Conservation (phyloP, 2,797 vertebrate species). For the Protosalanx chinensis region DNA sequence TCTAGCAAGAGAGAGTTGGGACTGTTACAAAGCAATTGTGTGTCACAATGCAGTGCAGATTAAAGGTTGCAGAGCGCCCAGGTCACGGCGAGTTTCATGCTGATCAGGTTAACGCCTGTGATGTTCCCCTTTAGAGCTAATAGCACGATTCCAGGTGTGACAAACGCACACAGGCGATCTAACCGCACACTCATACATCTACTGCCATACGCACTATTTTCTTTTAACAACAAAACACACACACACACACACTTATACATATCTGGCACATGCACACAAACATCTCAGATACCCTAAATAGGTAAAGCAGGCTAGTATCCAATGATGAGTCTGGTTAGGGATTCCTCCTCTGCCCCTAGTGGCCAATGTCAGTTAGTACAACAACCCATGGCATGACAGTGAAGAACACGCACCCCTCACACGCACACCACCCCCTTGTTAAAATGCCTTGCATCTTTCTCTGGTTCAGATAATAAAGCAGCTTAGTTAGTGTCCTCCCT, state of each 20-base stretch:
- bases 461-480: too few relatives aligned
- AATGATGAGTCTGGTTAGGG: slow-evolving; percentile 27
- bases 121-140: slow-evolving; percentile 22
- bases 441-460: not conserved
- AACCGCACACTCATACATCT: not conserved
- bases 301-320: slow-evolving; percentile 27
- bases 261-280: slow-evolving; percentile 1
- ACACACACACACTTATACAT: slow-evolving; percentile 8
- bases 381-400: not conserved
- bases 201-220: not conserved
- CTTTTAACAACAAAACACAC: not conserved
- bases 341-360: slow-evolving; percentile 48
- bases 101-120: slow-evolving; percentile 27
- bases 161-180: slow-evolving; percentile 4
- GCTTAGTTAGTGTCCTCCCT: too few relatives aligned
- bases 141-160: slow-evolving; percentile 11
- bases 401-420: not conserved
- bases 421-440: not conserved
- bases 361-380: slow-evolving; percentile 36
- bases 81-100: slow-evolving; percentile 33
- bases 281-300: not conserved
- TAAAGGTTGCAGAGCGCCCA: slow-evolving; percentile 16
- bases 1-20: too few relatives aligned
- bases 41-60: slow-evolving; percentile 20
- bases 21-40: too few relatives aligned